These are phyloP conservation scores for Muntiacus muntjak DNA, from an alignment of 2,113 vertebrate genomes.

Conservation along the genomic window DNA sequence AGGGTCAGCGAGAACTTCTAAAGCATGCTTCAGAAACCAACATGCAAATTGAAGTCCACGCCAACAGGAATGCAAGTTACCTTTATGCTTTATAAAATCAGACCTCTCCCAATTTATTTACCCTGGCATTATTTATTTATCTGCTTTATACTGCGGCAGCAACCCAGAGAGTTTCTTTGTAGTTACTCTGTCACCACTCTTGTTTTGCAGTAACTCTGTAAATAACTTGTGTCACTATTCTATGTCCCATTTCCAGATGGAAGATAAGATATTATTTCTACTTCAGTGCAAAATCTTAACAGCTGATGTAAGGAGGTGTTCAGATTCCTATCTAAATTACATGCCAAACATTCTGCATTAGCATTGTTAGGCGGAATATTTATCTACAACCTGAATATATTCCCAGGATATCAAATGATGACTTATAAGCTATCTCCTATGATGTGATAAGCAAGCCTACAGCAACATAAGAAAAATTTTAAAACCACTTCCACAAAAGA, in stretches of 20 bases:
- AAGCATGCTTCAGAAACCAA: background rate
- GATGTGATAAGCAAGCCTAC: constrained; percentile 38
- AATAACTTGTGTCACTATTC: constrained; percentile 55
- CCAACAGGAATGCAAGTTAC: background rate
- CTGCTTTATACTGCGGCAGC: constrained; percentile 25
- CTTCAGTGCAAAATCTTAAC: constrained; percentile 70
- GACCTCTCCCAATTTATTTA: constrained; percentile 42
- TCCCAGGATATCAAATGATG: constrained; percentile 42
- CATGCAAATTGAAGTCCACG: background rate
- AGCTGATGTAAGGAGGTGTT: constrained; percentile 55
- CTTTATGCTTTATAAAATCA: constrained; percentile 34
- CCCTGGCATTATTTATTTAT: constrained; percentile 29
- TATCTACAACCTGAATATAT: constrained; percentile 63
- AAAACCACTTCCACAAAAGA: constrained; percentile 44
- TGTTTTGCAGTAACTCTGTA: constrained; percentile 49
- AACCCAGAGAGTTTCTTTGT: constrained; percentile 35
- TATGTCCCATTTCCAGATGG: constrained; percentile 64
- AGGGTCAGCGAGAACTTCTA: background rate
- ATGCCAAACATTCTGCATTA: constrained; percentile 70
- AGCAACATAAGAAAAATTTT: constrained; percentile 64
- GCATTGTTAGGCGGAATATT: constrained; percentile 70
- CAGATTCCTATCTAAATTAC: constrained; percentile 62
- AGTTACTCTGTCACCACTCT: constrained; percentile 10
- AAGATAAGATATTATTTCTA: constrained; percentile 55
- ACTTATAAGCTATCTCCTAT: constrained; percentile 60